phyloP scores from a whole-genome alignment of 2,113 vertebrate genomes.

The Balaeniceps rex region DNA sequence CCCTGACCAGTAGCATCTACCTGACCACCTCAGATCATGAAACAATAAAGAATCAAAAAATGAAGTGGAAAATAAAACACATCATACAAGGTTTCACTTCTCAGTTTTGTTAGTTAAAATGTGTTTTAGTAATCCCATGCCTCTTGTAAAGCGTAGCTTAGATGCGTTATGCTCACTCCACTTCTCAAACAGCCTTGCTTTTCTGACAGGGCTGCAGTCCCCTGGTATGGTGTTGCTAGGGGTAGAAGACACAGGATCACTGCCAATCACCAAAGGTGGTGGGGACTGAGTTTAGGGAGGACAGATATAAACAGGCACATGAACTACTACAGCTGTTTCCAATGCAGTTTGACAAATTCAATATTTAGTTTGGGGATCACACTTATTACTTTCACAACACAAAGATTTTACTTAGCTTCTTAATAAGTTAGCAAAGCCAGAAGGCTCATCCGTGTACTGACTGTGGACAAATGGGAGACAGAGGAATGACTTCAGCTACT shows the following conservation, averaged over 20 bases:
- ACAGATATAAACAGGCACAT: background rate
- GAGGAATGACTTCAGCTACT: background rate
- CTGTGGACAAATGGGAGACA: background rate
- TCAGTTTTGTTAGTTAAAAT: background rate
- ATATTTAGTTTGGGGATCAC: background rate
- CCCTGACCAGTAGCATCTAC: background rate
- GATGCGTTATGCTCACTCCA: background rate
- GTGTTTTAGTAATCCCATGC: background rate
- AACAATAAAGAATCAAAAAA: background rate
- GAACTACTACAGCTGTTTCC: background rate
- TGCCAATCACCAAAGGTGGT: background rate
- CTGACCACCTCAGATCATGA: background rate
- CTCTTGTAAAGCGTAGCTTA: background rate
- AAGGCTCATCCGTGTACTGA: background rate
- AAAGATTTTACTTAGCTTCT: background rate
- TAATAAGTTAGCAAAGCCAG: background rate
- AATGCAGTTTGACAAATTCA: background rate
- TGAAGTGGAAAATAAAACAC: background rate
- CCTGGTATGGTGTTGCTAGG: background rate
- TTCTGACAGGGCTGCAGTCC: background rate
- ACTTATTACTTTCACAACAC: slow-evolving; percentile 5
- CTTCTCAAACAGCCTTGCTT: background rate
- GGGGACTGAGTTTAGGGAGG: background rate
- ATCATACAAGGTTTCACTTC: background rate
- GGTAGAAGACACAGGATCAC: background rate